Evolutionary conservation across 2,113 vertebrate species (phyloP).

Genomic region (Macaca nemestrina): DNA sequence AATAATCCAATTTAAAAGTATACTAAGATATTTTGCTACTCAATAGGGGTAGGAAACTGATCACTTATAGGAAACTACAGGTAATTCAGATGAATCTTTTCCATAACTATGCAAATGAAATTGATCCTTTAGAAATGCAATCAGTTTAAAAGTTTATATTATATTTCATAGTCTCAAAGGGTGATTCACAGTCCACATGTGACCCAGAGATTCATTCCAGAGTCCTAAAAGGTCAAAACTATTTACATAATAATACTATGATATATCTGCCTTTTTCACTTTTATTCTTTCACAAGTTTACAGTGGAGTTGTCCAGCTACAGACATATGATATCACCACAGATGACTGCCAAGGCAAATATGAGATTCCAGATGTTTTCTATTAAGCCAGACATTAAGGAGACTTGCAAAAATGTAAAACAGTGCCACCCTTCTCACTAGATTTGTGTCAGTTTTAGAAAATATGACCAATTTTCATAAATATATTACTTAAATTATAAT

Average conservation of each 20-base stretch:
- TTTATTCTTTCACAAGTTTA: conserved; percentile 30
- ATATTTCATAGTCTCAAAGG: background rate
- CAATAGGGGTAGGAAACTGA: background rate
- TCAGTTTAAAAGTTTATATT: background rate
- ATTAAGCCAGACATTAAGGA: conserved; percentile 48
- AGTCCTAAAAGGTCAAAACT: background rate
- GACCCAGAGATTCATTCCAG: background rate
- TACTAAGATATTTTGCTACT: background rate
- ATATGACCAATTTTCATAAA: conserved; percentile 3
- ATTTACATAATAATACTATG: conserved; percentile 34
- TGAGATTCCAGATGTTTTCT: conserved; percentile 55
- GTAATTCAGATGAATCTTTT: background rate
- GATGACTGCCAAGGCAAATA: conserved; percentile 37
- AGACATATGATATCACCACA: conserved; percentile 55
- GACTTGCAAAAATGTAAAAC: conserved; percentile 54
- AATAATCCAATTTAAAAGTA: background rate
- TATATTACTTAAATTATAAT: background rate
- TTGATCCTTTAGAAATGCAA: background rate
- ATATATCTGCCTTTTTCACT: conserved; percentile 2
- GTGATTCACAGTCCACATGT: background rate
- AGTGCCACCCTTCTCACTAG: background rate
- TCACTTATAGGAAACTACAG: background rate
- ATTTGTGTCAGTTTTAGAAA: conserved; percentile 53
- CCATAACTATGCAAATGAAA: background rate
- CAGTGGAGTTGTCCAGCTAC: conserved; percentile 46